These are phyloP conservation scores for Phymanthus crucifer DNA, from an alignment of 92 coral and sea anemone species.

Conservation along the genomic window DNA sequence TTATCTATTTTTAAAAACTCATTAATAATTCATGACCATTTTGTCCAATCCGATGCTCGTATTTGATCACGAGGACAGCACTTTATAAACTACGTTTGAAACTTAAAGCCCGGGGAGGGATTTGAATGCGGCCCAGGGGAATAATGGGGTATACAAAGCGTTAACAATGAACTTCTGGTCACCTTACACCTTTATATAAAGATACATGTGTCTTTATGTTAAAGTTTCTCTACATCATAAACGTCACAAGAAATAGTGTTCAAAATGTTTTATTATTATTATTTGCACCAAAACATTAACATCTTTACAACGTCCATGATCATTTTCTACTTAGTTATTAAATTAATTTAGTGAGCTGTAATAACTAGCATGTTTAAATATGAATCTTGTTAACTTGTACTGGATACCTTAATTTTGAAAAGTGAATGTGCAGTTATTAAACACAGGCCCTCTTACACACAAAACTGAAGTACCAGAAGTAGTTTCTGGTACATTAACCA, in stretches of 20 bases:
- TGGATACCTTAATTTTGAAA: neutral
- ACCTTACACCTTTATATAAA: neutral
- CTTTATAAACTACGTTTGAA: no score
- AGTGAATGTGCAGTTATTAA: slow-evolving; percentile 11
- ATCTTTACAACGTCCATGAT: neutral
- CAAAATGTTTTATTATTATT: neutral
- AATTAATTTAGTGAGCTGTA: neutral
- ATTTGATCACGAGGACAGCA: no score
- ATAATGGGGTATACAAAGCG: no score
- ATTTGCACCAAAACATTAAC: neutral
- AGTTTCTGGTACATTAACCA: slow-evolving; percentile 4
- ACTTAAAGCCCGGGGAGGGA: no score
- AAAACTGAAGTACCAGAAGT: neutral
- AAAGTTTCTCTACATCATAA: neutral
- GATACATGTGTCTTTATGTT: neutral
- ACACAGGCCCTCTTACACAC: neutral
- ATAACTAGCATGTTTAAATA: no score
- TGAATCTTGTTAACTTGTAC: neutral
- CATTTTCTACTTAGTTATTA: neutral
- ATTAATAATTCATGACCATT: no score
- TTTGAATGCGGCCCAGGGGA: no score
- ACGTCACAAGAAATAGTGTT: neutral
- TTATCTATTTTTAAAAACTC: no score
- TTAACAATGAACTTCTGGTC: no score
- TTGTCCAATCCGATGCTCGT: no score